Percentiles rank a stretch among this genome's conserved stretches.
Evolutionary conservation across 1,140 invertebrate genomes (phyloP).

Genomic region (Aradophagus sp.): DNA sequence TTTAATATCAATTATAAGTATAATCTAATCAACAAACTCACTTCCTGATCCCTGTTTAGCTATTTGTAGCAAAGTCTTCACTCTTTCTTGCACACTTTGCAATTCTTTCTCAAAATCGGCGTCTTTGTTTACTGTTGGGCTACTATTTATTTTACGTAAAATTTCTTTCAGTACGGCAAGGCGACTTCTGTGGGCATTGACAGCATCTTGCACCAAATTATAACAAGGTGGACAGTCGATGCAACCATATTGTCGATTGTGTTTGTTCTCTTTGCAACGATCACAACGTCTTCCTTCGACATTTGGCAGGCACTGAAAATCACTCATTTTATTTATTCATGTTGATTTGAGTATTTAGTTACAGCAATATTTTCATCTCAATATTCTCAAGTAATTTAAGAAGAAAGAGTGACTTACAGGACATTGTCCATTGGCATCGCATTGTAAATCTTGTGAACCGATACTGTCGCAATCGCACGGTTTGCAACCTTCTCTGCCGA

Average conservation of each 20-base stretch:
- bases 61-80: slow-evolving; percentile 82
- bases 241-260: slow-evolving; percentile 88
- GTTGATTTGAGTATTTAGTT: too few species aligned
- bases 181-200: slow-evolving; percentile 85
- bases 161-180: slow-evolving; percentile 82
- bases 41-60: slow-evolving; percentile 81
- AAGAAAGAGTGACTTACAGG: slow-evolving; percentile 74
- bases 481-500: slow-evolving; percentile 88
- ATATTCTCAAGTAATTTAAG: slow-evolving; percentile 8
- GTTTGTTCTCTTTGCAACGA: slow-evolving; percentile 94
- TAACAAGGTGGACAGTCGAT: slow-evolving; percentile 95
- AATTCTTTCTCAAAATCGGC: slow-evolving; percentile 87
- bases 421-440: slow-evolving; percentile 89
- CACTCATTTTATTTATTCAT: slow-evolving; percentile 18
- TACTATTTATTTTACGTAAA: slow-evolving; percentile 81
- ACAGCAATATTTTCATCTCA: slow-evolving; percentile 4
- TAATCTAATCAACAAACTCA: too few species aligned
- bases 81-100: slow-evolving; percentile 81
- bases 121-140: slow-evolving; percentile 89
- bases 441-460: slow-evolving; percentile 89
- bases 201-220: slow-evolving; percentile 91
- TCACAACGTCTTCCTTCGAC: slow-evolving; percentile 94
- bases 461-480: slow-evolving; percentile 91
- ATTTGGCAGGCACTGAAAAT: slow-evolving; percentile 85
- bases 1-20: too few species aligned